Conservation (phyloP, 2,888 invertebrate genomes). For the Chironomus riparius region DNA sequence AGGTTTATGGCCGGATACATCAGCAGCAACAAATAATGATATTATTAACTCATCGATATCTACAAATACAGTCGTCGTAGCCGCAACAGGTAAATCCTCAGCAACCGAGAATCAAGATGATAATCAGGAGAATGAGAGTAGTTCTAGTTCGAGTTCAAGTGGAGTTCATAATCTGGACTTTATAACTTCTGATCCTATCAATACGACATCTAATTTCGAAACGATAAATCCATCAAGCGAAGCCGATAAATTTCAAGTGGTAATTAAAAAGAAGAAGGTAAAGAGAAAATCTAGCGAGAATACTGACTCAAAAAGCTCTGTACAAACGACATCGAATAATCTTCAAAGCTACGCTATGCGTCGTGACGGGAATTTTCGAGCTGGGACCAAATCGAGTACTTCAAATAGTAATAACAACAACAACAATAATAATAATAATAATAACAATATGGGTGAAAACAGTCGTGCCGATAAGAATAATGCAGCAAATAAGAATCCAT, state of each 20-base stretch:
- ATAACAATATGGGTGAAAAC: neutral
- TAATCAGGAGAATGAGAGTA: constrained; percentile 10
- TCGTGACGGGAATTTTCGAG: neutral
- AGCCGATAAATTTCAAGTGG: constrained; percentile 69
- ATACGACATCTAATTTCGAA: neutral
- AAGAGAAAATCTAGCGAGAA: constrained; percentile 45
- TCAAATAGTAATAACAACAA: neutral
- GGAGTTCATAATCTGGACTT: constrained; percentile 28
- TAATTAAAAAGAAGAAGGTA: constrained; percentile 71
- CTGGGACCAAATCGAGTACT: constrained; percentile 1
- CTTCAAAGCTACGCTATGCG: constrained; percentile 21
- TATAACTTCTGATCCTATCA: constrained; percentile 19
- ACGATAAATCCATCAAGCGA: constrained; percentile 36
- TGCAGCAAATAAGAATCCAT: neutral
- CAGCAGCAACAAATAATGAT: neutral
- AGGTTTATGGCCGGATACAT: constrained; percentile 32
- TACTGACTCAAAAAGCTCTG: neutral
- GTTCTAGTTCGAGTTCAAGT: constrained; percentile 28
- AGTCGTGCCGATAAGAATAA: too few relatives aligned
- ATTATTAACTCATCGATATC: too few relatives aligned
- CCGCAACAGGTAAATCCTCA: neutral
- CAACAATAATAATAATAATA: neutral
- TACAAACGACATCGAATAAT: neutral
- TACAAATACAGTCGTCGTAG: too few relatives aligned
- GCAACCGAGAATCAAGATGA: constrained; percentile 10